Evolutionary conservation across 2,888 invertebrate species (phyloP).

Genomic region (Helleia helle): DNA sequence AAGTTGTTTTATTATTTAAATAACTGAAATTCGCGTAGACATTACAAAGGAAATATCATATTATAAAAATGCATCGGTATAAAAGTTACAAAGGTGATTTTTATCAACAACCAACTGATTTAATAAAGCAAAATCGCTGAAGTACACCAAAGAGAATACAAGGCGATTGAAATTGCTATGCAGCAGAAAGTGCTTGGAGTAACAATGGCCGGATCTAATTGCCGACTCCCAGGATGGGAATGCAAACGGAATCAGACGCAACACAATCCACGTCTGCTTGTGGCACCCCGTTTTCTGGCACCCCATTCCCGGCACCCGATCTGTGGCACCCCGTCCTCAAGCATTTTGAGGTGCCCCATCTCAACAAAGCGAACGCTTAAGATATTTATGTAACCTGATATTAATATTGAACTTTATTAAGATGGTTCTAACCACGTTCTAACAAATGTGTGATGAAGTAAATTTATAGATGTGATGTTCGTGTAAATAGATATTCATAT

Average conservation of each 20-base stretch:
- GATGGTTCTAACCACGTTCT: no score
- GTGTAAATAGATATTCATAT: no score
- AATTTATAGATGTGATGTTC: no score
- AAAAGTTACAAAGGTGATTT: no score
- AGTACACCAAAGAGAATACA: neutral
- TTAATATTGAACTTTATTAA: no score
- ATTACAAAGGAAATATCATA: no score
- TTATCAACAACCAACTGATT: neutral
- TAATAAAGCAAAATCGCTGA: neutral
- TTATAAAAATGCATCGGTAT: no score
- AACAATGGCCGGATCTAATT: slow-evolving; percentile 23
- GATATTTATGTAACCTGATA: neutral
- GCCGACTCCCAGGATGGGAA: slow-evolving; percentile 18
- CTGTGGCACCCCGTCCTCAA: no score
- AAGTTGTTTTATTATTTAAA: no score
- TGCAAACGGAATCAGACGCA: slow-evolving; percentile 21
- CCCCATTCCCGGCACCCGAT: no score
- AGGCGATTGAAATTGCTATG: slow-evolving; percentile 10
- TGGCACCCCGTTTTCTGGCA: neutral
- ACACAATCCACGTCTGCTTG: slow-evolving; percentile 6
- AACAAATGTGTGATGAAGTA: no score
- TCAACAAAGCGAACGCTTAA: neutral
- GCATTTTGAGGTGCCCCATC: neutral
- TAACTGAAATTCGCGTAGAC: no score
- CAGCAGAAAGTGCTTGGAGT: slow-evolving; percentile 11